Evolutionary conservation across 2,888 invertebrate genomes (phyloP).

Genomic region (Neoascia interrupta): DNA sequence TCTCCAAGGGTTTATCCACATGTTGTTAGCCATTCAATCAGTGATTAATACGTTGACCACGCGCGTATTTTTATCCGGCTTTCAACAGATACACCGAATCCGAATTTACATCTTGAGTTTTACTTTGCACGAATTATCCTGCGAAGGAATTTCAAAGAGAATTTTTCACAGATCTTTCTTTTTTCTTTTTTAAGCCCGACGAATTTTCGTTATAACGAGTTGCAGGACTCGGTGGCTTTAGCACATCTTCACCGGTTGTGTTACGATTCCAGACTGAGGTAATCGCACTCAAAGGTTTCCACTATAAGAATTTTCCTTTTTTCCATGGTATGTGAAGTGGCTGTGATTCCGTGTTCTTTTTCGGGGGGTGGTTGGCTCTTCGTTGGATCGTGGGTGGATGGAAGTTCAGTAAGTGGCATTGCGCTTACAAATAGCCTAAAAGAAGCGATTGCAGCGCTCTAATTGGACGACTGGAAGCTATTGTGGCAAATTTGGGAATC

Average conservation of each 20-base stretch:
- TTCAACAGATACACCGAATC: slow-evolving; percentile 4
- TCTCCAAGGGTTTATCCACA: slow-evolving; percentile 66
- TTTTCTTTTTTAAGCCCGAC: slow-evolving; percentile 10
- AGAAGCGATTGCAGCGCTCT: slow-evolving; percentile 35
- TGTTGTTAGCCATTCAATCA: slow-evolving; percentile 68
- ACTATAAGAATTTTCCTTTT: slow-evolving; percentile 67
- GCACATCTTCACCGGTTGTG: slow-evolving; percentile 78
- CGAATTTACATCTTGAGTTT: slow-evolving; percentile 34
- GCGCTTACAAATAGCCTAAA: slow-evolving; percentile 28
- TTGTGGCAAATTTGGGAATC: slow-evolving; percentile 35
- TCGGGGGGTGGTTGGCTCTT: slow-evolving; percentile 57
- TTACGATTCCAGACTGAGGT: slow-evolving; percentile 79
- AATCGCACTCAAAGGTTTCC: slow-evolving; percentile 76
- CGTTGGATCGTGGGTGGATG: slow-evolving; percentile 33
- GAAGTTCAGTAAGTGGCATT: slow-evolving; percentile 12
- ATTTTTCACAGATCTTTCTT: neutral
- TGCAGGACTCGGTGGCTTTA: slow-evolving; percentile 44
- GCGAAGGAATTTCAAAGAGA: neutral
- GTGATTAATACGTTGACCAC: slow-evolving; percentile 53
- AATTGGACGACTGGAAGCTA: neutral
- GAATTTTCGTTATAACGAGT: slow-evolving; percentile 24
- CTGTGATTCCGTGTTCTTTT: slow-evolving; percentile 33
- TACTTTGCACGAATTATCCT: slow-evolving; percentile 5
- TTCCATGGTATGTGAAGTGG: slow-evolving; percentile 16
- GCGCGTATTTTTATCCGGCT: slow-evolving; percentile 40